phyloP scores from a whole-genome alignment of 1,140 invertebrate genomes.

The Zophobas morio region DNA sequence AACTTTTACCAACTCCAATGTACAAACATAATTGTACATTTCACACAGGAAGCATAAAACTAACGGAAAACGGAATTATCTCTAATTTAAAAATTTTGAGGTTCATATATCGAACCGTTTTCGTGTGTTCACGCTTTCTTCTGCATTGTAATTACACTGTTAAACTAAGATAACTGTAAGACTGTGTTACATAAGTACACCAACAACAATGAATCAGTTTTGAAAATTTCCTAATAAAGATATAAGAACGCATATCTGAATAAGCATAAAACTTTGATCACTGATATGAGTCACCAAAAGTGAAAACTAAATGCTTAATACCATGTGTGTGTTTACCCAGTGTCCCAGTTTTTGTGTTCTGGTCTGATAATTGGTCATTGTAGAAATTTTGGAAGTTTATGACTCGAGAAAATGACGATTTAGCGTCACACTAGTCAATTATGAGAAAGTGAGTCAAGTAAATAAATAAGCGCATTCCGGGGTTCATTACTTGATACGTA shows the following conservation, averaged over 20 bases:
- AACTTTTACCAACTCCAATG: not conserved
- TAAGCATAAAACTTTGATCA: conserved; percentile 2
- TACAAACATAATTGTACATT: conserved; percentile 14
- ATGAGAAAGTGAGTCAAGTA: too few species aligned
- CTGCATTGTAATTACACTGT: not conserved
- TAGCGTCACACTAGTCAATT: too few species aligned
- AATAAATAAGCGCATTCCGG: too few species aligned
- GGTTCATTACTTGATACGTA: too few species aligned
- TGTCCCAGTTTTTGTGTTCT: too few species aligned
- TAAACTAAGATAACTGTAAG: not conserved
- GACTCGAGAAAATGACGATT: too few species aligned
- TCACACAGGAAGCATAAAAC: conserved; percentile 19
- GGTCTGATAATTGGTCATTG: too few species aligned
- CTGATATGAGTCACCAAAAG: conserved; percentile 14
- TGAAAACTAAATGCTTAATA: not conserved
- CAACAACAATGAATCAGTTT: conserved; percentile 5
- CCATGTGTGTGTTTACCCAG: too few species aligned
- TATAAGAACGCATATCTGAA: not conserved
- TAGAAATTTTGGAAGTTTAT: too few species aligned
- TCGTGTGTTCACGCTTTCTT: conserved; percentile 27
- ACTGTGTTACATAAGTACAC: conserved; percentile 6
- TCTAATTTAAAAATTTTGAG: conserved; percentile 22
- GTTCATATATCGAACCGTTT: not conserved
- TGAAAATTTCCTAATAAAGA: conserved; percentile 26
- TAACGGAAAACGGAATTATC: conserved; percentile 15